Evolutionary conservation across 1,140 invertebrate genomes (phyloP).

Genomic region (Heliothis subflexa): DNA sequence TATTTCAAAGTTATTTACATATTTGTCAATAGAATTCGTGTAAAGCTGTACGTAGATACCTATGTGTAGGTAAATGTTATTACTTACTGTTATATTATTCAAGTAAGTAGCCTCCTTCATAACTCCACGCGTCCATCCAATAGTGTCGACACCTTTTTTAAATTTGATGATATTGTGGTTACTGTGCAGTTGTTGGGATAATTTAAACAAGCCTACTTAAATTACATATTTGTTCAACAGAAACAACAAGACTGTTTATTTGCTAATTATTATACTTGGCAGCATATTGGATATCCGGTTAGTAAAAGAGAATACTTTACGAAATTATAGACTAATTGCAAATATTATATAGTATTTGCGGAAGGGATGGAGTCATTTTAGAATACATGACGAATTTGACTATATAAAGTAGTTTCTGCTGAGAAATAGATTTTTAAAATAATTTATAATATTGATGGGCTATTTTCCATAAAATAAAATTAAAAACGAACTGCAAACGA

Average conservation of each 20-base stretch:
- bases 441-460: constrained; percentile 37
- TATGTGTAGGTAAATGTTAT: constrained; percentile 57
- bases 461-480: constrained; percentile 48
- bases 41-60: constrained; percentile 36
- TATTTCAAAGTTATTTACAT: too few species aligned
- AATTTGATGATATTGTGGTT: constrained; percentile 40
- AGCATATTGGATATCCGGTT: constrained; percentile 48
- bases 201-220: constrained; percentile 50
- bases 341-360: constrained; percentile 31
- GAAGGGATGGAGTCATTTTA: constrained; percentile 28
- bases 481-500: constrained; percentile 38
- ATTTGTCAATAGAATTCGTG: constrained; percentile 42
- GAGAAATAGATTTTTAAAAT: constrained; percentile 48
- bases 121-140: constrained; percentile 73
- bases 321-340: constrained; percentile 8
- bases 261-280: constrained; percentile 36
- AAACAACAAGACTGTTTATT: constrained; percentile 58
- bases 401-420: constrained; percentile 44
- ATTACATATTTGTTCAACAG: constrained; percentile 49
- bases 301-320: constrained; percentile 40
- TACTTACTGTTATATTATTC: constrained; percentile 61
- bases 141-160: constrained; percentile 60
- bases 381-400: constrained; percentile 43
- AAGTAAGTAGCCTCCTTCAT: constrained; percentile 54
- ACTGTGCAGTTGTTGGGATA: constrained; percentile 30